Base-by-base conservation (phyloP, 1,140 invertebrate genomes). In the Phymorhynchus buccinoides region DNA sequence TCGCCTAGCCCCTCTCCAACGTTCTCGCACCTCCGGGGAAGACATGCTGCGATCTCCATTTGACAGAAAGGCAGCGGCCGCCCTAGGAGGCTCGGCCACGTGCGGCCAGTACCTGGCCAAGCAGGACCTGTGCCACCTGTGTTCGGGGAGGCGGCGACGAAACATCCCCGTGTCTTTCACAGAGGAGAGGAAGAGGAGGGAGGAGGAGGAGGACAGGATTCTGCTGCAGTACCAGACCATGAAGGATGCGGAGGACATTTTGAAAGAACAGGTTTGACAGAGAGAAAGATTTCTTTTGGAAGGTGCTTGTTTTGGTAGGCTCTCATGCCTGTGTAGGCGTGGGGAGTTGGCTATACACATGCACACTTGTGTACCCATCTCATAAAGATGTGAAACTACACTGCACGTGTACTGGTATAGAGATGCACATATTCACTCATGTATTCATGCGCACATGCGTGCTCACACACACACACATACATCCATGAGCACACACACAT, bases 61-160 rank as follows among this genome's bases (percentile, higher is more conserved):
- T 62, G 41, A 62, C 35, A 37, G 18, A 12, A 83, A 86, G 66
- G 82, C 73, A 16, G 62, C 80, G n/a, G 88, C 87, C 2, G 87
- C 88, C 41, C 87, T 88, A 78, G 71, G 32, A 18, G 48, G 41
- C 16, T 62, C 35, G 6, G 89, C 89, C n/a, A 84, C 88, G 0
- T 93, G 92, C 87, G 91, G 89, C n/a, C 93, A 93, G 78, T 84
- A 88, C 1, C 90, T 90, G 75, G 91, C 92, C 62, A 93, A 92
- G 6, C 93, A 94, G 84, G 93, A 94, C 85, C 85, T 94, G 80
- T 94, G 93, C 86, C 93, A 93, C 84, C 88, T 94, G 18, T 94
- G 93, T 86, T 92, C 93, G 84, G 92, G 93, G 86, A 83, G 93
- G n/a, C 89, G 88, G n/a, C 86, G 90, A 27, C 85, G 91, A 32